Conservation (phyloP, 2,113 vertebrate species). For the Sylvilagus bachmani region DNA sequence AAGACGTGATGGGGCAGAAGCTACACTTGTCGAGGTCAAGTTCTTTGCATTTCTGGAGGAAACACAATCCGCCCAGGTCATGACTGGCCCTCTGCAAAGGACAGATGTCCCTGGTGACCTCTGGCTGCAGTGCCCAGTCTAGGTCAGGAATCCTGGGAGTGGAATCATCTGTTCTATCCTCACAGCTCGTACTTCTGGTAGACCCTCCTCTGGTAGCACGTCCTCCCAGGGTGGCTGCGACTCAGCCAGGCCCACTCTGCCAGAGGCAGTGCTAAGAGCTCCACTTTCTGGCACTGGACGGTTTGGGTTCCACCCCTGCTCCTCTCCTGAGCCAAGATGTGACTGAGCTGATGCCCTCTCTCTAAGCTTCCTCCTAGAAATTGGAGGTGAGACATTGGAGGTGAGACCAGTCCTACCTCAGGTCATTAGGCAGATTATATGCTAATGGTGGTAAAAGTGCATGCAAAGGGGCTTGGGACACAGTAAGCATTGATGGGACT, state of each 20-base stretch:
- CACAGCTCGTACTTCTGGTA: background rate
- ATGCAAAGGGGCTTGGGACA: background rate
- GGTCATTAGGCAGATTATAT: background rate
- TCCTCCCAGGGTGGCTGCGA: background rate
- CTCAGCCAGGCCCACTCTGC: background rate
- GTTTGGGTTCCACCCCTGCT: background rate
- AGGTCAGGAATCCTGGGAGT: background rate
- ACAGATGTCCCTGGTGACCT: background rate
- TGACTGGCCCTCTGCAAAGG: background rate
- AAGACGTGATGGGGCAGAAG: background rate
- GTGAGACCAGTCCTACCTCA: background rate
- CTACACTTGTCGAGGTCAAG: background rate
- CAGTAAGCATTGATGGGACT: background rate
- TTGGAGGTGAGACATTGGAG: background rate
- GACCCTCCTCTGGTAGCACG: background rate
- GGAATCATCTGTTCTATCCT: background rate
- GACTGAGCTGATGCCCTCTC: background rate
- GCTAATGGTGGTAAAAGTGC: background rate
- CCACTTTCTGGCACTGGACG: background rate
- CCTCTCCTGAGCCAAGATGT: background rate
- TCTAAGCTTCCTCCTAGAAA: background rate
- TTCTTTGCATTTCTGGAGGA: constrained; percentile 34
- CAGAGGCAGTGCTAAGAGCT: background rate
- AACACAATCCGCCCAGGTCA: background rate
- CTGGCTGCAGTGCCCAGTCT: background rate